Percentiles rank a stretch among this genome's conserved stretches.
These are phyloP conservation scores for Paralinhomoeus sp. DNA, from an alignment of 2,888 invertebrate species.

Conservation along the genomic window DNA sequence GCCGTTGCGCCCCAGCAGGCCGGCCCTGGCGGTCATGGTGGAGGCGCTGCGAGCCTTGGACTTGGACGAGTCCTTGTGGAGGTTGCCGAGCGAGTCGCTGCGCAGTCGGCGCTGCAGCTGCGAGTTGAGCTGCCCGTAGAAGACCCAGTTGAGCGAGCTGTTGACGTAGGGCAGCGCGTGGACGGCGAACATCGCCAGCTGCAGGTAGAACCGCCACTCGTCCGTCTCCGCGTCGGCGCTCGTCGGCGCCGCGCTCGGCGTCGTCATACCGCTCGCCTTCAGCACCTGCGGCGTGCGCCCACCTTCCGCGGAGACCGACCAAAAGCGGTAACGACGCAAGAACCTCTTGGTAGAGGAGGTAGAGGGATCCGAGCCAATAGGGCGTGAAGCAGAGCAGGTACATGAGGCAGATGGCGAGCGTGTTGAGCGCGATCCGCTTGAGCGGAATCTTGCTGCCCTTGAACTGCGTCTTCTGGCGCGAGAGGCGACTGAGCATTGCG, in stretches of 20 bases:
- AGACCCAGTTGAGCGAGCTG: slow-evolving; percentile 34
- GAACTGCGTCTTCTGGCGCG: background rate
- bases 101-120: too few relatives aligned
- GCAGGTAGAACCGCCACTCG: too few relatives aligned
- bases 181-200: slow-evolving; percentile 48
- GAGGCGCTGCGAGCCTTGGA: too few relatives aligned
- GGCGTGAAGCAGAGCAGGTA: background rate
- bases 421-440: background rate
- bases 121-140: background rate
- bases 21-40: too few relatives aligned
- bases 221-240: too few relatives aligned
- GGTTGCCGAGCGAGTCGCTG: too few relatives aligned
- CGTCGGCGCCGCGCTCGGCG: background rate
- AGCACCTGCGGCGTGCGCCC: too few relatives aligned
- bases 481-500: background rate
- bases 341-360: background rate
- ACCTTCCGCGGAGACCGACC: too few relatives aligned
- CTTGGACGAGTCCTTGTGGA: too few relatives aligned
- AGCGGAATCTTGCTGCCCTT: background rate
- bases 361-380: background rate
- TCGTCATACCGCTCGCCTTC: too few relatives aligned
- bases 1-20: too few relatives aligned
- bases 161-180: slow-evolving; percentile 65
- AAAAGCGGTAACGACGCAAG: too few relatives aligned
- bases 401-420: background rate